Conservation (phyloP, 1,140 invertebrate genomes). For the Penaeus japonicus region DNA sequence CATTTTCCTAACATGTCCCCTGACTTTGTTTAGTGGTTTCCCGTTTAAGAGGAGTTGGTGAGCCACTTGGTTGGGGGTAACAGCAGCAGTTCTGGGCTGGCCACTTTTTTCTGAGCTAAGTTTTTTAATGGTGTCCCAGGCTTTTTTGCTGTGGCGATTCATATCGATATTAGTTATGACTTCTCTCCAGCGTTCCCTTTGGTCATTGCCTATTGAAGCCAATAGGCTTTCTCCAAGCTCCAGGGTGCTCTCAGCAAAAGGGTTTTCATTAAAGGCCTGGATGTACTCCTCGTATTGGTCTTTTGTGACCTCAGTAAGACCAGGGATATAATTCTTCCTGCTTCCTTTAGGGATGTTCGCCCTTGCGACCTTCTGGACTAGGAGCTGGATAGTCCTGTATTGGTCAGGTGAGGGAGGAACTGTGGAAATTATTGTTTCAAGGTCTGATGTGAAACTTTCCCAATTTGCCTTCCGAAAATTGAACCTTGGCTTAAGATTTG, state of each 20-base stretch:
- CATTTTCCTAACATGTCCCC: no score
- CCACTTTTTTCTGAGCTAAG: not conserved
- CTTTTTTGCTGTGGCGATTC: not conserved
- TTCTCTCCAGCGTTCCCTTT: not conserved
- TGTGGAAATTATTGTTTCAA: no score
- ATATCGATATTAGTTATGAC: not conserved
- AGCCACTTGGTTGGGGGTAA: not conserved
- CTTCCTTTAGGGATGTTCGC: no score
- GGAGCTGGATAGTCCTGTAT: no score
- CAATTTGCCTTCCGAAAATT: no score
- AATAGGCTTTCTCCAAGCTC: not conserved
- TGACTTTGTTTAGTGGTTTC: no score
- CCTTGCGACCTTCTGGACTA: no score
- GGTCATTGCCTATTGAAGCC: not conserved
- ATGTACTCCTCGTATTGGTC: not conserved
- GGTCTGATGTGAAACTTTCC: no score
- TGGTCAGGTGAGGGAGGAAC: no score
- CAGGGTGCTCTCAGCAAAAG: not conserved
- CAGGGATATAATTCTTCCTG: no score
- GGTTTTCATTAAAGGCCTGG: not conserved
- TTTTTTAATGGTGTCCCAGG: not conserved
- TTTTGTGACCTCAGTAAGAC: no score
- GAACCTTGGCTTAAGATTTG: no score
- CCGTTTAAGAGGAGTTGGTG: not conserved
- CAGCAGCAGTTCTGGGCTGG: not conserved